phyloP scores from a whole-genome alignment of 2,797 vertebrate genomes.

The Buceros bicornis region DNA sequence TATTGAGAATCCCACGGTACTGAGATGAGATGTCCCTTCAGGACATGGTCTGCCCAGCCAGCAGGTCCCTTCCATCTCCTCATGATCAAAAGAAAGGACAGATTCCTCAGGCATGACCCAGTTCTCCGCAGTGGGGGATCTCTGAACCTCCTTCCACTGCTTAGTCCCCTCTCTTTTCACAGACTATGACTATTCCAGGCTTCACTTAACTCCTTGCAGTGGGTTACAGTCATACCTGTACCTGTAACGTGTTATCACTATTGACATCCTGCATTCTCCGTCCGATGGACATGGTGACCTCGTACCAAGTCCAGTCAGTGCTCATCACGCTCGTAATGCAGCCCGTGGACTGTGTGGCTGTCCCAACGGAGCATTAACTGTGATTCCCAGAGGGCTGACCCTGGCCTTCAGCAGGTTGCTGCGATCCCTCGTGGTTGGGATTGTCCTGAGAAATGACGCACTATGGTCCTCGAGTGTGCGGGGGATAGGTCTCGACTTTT shows the following conservation, averaged over 20 bases:
- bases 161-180: background rate
- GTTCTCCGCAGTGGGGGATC: background rate
- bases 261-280: rapidly evolving
- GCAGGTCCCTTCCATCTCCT: background rate
- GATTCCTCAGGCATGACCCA: background rate
- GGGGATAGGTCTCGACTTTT: background rate
- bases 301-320: background rate
- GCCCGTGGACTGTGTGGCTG: background rate
- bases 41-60: background rate
- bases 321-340: background rate
- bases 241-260: background rate
- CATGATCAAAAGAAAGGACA: background rate
- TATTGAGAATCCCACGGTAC: background rate
- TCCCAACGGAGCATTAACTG: background rate
- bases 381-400: background rate
- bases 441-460: rapidly evolving
- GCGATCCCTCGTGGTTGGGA: rapidly evolving
- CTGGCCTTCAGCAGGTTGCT: background rate
- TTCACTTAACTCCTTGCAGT: background rate
- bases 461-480: too few relatives aligned
- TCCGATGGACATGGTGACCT: background rate
- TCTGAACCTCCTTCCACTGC: background rate
- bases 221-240: background rate
- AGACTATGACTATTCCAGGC: background rate
- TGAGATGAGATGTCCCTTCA: background rate